These are phyloP conservation scores for Tenrec ecaudatus DNA, from an alignment of 2,113 vertebrate species.

Conservation along the genomic window DNA sequence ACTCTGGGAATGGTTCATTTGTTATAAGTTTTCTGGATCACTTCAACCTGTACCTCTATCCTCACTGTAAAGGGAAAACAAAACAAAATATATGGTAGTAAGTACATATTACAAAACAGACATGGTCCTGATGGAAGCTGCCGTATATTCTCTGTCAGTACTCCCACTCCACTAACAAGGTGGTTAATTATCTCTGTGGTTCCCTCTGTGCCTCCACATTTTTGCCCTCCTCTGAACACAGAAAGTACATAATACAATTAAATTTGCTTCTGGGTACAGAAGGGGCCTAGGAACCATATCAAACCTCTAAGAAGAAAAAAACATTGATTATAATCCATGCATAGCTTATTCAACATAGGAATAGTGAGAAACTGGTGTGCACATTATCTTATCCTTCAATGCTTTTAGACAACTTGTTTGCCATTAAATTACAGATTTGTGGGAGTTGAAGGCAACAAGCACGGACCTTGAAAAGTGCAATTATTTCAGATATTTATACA, in stretches of 20 bases:
- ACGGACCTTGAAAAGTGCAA: background rate
- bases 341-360: background rate
- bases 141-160: rapidly evolving
- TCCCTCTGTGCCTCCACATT: background rate
- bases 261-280: background rate
- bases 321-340: background rate
- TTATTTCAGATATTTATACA: background rate
- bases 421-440: background rate
- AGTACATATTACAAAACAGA: background rate
- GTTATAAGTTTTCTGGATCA: background rate
- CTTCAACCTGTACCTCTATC: background rate
- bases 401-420: background rate
- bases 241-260: background rate
- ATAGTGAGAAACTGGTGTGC: background rate
- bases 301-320: background rate
- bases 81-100: background rate
- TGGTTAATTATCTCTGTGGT: background rate
- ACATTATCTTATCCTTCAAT: background rate
- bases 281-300: background rate
- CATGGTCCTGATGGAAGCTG: background rate
- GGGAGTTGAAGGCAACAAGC: background rate
- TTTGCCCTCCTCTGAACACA: background rate
- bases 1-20: background rate
- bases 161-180: too few relatives aligned
- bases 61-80: background rate